Percentiles rank a stretch among this genome's conserved stretches.
Conservation (phyloP, 2,113 vertebrate species). For the Poecile atricapillus region DNA sequence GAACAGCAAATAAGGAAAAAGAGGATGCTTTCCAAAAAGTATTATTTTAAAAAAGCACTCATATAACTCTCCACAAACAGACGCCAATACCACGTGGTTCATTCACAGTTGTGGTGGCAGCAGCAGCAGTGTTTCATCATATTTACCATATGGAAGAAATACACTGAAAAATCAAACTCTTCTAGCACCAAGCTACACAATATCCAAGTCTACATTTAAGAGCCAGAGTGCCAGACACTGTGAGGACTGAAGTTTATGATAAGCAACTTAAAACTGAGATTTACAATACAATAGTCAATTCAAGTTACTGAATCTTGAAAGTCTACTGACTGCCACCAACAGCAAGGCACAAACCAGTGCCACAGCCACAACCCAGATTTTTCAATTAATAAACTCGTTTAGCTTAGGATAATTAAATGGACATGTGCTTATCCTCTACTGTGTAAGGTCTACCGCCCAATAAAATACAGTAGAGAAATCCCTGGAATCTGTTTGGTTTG, state of each 20-base stretch:
- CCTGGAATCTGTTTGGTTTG: neutral
- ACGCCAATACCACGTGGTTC: neutral
- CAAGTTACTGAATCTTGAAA: neutral
- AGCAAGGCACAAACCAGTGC: neutral
- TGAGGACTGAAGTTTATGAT: neutral
- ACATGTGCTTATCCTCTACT: fast-evolving
- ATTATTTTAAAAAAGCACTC: neutral
- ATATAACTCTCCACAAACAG: neutral
- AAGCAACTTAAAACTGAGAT: neutral
- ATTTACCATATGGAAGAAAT: constrained; percentile 6
- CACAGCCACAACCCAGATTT: neutral
- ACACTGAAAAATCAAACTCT: neutral
- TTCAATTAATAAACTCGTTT: neutral
- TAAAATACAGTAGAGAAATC: neutral
- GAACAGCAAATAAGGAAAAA: neutral
- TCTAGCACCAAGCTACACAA: neutral
- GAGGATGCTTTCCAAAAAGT: neutral
- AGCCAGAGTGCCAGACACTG: neutral
- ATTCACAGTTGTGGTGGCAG: neutral
- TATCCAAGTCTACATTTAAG: neutral
- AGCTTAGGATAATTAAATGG: neutral
- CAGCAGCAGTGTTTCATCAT: neutral
- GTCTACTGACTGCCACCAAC: neutral
- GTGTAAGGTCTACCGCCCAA: neutral
- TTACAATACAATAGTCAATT: neutral